Percentiles rank a stretch among this genome's conserved stretches.
Conservation (phyloP, 2,113 vertebrate genomes). For the Buteo buteo region DNA sequence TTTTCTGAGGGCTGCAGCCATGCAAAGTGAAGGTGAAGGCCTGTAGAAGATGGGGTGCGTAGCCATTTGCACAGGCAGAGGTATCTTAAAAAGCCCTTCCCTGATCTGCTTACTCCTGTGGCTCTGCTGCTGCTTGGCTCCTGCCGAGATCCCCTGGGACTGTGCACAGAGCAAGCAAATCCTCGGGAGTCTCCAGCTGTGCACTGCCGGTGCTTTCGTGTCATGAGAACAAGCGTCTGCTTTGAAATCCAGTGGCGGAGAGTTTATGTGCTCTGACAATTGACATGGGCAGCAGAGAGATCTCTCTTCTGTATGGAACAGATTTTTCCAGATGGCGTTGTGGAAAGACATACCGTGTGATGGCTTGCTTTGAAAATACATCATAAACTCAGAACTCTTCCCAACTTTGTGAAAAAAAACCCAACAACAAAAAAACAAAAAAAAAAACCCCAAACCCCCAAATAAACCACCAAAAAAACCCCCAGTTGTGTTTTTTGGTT, state of each 20-base stretch:
- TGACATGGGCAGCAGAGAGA: neutral
- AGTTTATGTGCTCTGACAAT: neutral
- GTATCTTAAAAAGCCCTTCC: neutral
- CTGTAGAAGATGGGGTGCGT: fast-evolving
- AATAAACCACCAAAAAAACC: too few relatives aligned
- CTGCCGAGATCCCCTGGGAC: fast-evolving
- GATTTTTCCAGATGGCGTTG: neutral
- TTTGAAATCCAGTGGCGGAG: fast-evolving
- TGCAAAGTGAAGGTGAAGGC: neutral
- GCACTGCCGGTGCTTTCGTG: neutral
- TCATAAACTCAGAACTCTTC: neutral
- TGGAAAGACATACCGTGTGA: neutral
- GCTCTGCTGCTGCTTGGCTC: neutral
- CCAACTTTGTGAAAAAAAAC: neutral
- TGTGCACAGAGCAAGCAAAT: fast-evolving
- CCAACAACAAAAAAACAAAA: too few relatives aligned
- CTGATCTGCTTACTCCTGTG: fast-evolving
- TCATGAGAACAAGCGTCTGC: neutral
- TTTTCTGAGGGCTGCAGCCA: neutral
- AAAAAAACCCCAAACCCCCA: too few relatives aligned
- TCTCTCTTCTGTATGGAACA: neutral
- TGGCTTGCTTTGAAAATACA: neutral
- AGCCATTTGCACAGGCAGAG: neutral
- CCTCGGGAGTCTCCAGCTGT: neutral
- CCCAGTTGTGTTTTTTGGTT: neutral